Evolutionary conservation across 2,797 vertebrate genomes (phyloP).

Genomic region (Argya squamiceps): DNA sequence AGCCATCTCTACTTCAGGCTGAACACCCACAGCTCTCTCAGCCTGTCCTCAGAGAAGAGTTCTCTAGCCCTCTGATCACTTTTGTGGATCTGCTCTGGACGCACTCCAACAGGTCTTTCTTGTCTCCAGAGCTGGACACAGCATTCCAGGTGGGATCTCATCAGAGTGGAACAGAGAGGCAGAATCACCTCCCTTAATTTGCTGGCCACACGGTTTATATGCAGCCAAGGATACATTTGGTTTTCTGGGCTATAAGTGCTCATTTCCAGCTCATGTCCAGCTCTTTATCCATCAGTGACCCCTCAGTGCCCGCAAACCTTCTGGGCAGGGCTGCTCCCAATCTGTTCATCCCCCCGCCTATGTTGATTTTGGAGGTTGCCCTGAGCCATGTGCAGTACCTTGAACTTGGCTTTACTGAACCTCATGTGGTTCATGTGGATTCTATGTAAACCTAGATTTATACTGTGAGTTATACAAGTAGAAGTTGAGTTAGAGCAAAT

Average conservation of each 20-base stretch:
- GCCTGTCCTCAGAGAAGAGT: background rate
- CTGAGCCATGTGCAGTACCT: rapidly evolving
- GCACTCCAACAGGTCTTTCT: rapidly evolving
- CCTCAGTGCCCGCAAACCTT: rapidly evolving
- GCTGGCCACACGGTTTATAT: rapidly evolving
- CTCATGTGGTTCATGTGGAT: background rate
- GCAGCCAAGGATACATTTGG: rapidly evolving
- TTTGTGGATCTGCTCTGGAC: background rate
- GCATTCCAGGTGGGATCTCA: background rate
- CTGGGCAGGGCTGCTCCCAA: background rate
- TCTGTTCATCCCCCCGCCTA: background rate
- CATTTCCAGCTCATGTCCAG: background rate
- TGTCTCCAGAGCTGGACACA: background rate
- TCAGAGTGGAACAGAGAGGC: rapidly evolving
- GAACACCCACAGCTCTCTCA: background rate
- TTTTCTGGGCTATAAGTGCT: background rate
- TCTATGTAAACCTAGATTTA: background rate
- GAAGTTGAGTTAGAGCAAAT: background rate
- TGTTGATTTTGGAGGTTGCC: rapidly evolving
- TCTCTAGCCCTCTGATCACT: background rate
- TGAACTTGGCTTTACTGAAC: background rate
- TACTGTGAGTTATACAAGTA: background rate
- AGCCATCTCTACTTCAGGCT: background rate
- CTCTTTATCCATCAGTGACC: background rate
- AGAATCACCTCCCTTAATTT: background rate